Base-by-base conservation (phyloP, 2,113 vertebrate genomes). In the Tauraco erythrolophus region DNA sequence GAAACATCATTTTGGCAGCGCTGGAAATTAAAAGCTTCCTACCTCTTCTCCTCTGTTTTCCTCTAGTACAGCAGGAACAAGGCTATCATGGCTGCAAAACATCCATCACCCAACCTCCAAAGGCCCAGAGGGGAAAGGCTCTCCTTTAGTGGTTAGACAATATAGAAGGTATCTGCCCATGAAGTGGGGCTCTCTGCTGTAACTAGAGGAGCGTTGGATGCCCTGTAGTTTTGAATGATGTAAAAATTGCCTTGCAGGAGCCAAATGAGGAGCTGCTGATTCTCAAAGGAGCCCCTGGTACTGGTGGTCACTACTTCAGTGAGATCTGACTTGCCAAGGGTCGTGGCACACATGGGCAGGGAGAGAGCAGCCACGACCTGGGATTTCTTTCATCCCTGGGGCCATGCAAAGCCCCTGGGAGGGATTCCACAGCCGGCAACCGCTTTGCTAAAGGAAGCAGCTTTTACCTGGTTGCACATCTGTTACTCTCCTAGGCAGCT, bases 341-440 rank as follows among this genome's bases (percentile, higher is more conserved):
- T 37, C 0, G 0, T 48, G 46, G 57, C 39, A 54, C 24, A 9
- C 0, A 0, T 3, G 10, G 17, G 25, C 39, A 91, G 61, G 82
- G 39, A 75, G 4, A 7, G 39, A 50, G 61, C 35, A 69, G 57
- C 66, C 7, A 2, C 0, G 1, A 25, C 14, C n/a, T 33, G 19
- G 6, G 27, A n/a, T 66, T 30, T 75, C 35, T 66, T 30, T 75
- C 35, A 58, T 10, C 22, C 50, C 35, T 19, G n/a, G 25, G 56
- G 51, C 30, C 23, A 14, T 2, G 17, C 64, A 65, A 48, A 65
- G 35, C 13, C n/a, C 65, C 31, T 2, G 2, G 19, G 43, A 72
- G 21, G 27, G 14, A 37, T 54, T 23, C 35, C 39, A 56, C 48
- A 57, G 24, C 21, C 5, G 7, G 14, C n/a, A 83, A 17, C 22